Conservation (phyloP, 2,113 vertebrate species). For the Gambusia affinis region DNA sequence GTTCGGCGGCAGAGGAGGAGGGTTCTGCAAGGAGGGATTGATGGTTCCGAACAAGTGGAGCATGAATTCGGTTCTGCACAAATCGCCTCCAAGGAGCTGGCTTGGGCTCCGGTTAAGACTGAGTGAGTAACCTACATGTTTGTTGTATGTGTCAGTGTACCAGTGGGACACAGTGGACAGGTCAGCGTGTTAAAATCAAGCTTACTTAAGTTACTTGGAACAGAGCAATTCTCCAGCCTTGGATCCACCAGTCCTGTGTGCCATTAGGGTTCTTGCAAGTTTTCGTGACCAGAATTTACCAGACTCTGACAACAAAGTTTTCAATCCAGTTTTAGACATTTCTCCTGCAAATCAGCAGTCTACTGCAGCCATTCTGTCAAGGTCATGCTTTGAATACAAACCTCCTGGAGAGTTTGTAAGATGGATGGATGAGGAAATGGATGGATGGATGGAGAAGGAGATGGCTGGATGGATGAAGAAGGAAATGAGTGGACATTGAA, state of each 20-base stretch:
- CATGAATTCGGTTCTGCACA: slow-evolving; percentile 78
- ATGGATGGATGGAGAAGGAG: no score
- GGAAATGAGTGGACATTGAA: neutral
- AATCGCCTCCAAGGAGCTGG: slow-evolving; percentile 79
- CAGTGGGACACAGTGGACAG: neutral
- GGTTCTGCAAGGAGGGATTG: slow-evolving; percentile 15
- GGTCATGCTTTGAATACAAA: neutral
- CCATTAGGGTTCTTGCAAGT: no score
- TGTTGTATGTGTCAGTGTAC: neutral
- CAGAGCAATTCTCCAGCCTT: slow-evolving; percentile 4
- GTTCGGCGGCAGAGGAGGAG: neutral
- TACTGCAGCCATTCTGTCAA: no score
- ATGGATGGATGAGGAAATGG: neutral
- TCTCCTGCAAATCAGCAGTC: neutral
- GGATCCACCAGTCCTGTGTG: slow-evolving; percentile 47
- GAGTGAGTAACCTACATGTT: slow-evolving; percentile 70
- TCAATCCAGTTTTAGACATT: neutral
- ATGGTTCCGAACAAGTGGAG: slow-evolving; percentile 83
- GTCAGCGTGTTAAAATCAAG: neutral
- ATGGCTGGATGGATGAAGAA: no score
- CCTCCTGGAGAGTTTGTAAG: neutral
- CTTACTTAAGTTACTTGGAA: neutral
- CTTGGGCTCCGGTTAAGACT: slow-evolving; percentile 75
- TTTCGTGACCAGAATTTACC: neutral
- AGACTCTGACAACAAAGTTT: neutral